Evolutionary conservation across 2,113 vertebrate genomes (phyloP), one percentile per base, ranked within the genome.

Genomic region (Pedionomus torquatus): DNA sequence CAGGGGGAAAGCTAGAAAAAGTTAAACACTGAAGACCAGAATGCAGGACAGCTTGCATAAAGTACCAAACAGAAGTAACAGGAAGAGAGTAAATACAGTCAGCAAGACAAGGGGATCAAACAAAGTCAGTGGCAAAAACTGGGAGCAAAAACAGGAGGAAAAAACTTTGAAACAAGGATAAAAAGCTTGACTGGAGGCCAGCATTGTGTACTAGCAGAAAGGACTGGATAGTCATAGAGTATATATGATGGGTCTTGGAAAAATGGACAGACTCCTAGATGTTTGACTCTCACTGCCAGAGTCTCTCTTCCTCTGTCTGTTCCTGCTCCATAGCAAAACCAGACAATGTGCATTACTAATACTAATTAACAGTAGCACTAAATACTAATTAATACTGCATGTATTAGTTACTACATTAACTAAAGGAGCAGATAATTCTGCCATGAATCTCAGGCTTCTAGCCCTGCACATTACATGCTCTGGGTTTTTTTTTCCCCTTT

Each of bases 181-280:
- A 71, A 88, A 87, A 71, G 70, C 15, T 63, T 82, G 43, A 37
- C 24, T 3, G 5, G 28, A 63, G 33, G 33, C 51, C 71, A 24
- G 25, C 21, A 46, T 10, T 46, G 17, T 21, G 66, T 2, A 0
- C 28, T 28, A 51, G 11, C 33, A 85, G 69, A 75, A 84, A 82
- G 57, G 39, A 88, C 1, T 39, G 49, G 52, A 23, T 2, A 58
- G 31, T 28, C 48, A 51, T 33, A 92, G 17, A 75, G 19, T 4
- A 82, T 48, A 14, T 35, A 48, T 2, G 30, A 71, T 21, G 0
- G 0, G 25, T 23, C 39, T n/a, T 39, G 35, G 48, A 76, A 70
- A 74, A 91, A 87, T 1, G 3, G 10, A 35, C 54, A 76, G 44
- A 83, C 6, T 71, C 66, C 17, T 60, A 49, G 43, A 71, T 33